Base-by-base conservation (phyloP, 2,797 vertebrate genomes). In the Capromys pilorides region DNA sequence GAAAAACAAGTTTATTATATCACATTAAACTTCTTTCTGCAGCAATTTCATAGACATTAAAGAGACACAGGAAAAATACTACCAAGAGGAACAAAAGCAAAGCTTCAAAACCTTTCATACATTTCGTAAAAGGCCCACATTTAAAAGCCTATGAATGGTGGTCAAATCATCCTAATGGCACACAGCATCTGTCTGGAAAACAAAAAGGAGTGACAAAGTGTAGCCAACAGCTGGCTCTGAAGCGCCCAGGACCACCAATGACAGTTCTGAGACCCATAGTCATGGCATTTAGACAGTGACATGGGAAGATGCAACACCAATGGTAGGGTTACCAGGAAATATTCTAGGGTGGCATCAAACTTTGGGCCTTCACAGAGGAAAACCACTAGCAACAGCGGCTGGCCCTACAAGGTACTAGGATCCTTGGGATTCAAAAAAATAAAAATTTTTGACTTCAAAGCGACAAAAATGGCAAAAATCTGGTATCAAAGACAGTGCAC, bases 1-100 rank as follows among this genome's bases (percentile, higher is more conserved):
- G 49, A 85, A 96, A 93, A 94, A 31, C 83, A 94, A 51, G 41
- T 97, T 97, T 97, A 97, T 97, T 94, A 45, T 82, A 33, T 81
- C 79, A 95, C 85, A 87, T 88, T 86, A 82, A 91, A 91, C 73
- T 84, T 96, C 14, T 92, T 84, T 95, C 54, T 94, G 67, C 36
- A 54, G 86, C 26, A 81, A 39, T 92, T 93, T 78, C 61, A 86
- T 26, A 39, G 24, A 91, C 61, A 91, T 66, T 54, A 28, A 95
- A 94, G 71, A 66, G 73, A 77, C 39, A 84, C 33, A 54, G 78
- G 51, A 86, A 83, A 95, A 88, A 10, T 26, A n/a, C 45, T 93
- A 75, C 54, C 86, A 26, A 51, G n/a, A 71, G 22, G 45, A 39
- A 73, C 11, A 19, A 66, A 69, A 88, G 77, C 67, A 71, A 64